Conservation (phyloP, 2,888 invertebrate genomes). For the Drosophila multiciliata region DNA sequence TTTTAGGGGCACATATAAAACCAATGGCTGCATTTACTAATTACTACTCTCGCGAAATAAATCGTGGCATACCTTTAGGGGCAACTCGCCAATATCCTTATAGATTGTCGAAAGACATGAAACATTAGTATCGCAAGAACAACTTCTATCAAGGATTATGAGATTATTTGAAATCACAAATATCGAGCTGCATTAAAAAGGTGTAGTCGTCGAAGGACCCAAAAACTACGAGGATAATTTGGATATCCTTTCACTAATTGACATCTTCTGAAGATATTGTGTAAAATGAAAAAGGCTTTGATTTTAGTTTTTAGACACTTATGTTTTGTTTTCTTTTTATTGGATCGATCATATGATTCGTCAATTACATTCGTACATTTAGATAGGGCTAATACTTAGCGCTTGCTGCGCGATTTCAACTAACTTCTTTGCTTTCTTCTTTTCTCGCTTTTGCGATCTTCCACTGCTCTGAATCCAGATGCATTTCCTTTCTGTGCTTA, state of each 20-base stretch:
- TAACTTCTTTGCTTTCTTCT: constrained; percentile 31
- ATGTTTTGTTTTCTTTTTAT: constrained; percentile 59
- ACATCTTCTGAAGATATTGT: neutral
- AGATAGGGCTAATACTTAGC: constrained; percentile 73
- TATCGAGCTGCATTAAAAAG: neutral
- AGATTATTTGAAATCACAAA: neutral
- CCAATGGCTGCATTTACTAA: neutral
- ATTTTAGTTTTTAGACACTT: constrained; percentile 25
- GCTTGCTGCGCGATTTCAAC: constrained; percentile 69
- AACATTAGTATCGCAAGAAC: too few relatives aligned
- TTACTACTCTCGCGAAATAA: neutral
- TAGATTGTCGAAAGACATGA: too few relatives aligned
- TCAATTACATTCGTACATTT: constrained; percentile 76
- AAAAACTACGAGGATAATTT: neutral
- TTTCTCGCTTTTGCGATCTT: constrained; percentile 1
- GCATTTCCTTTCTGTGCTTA: constrained; percentile 8
- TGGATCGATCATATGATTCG: constrained; percentile 65
- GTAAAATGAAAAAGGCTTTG: neutral
- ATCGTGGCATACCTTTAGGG: neutral
- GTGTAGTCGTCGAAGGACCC: neutral
- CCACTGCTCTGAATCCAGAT: constrained; percentile 16
- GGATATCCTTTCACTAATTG: neutral
- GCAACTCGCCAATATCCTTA: too few relatives aligned
- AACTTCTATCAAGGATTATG: neutral
- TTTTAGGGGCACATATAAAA: neutral